Percentiles rank a stretch among this genome's conserved stretches.
Evolutionary conservation across 2,888 invertebrate species (phyloP).

Genomic region (Troides aeacus): DNA sequence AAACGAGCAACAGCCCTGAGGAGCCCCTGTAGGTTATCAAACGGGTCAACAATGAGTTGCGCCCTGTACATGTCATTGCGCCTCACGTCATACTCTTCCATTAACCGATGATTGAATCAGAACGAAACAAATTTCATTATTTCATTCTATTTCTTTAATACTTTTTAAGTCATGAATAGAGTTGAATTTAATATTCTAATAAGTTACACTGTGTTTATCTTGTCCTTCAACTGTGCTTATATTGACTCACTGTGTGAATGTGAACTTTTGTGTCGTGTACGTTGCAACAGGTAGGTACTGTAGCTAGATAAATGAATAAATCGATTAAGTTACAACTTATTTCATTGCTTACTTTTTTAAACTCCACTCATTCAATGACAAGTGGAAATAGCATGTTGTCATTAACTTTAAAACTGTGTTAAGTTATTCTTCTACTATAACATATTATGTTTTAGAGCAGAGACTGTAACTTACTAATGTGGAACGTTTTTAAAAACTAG

Average conservation of each 20-base stretch:
- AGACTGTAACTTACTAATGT: neutral
- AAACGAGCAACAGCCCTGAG: constrained; percentile 18
- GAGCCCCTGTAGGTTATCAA: constrained; percentile 43
- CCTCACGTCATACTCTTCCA: constrained; percentile 42
- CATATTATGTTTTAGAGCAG: neutral
- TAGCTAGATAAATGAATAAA: neutral
- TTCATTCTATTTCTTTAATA: constrained; percentile 4
- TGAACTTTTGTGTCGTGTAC: constrained; percentile 19
- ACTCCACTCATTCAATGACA: neutral
- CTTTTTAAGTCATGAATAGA: constrained; percentile 8
- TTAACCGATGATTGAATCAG: constrained; percentile 31
- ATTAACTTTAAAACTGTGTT: neutral
- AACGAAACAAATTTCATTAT: neutral
- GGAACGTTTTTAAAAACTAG: neutral
- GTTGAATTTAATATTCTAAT: constrained; percentile 3
- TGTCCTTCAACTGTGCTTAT: constrained; percentile 14
- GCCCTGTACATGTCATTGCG: constrained; percentile 34
- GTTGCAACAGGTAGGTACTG: constrained; percentile 15
- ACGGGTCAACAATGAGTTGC: constrained; percentile 47
- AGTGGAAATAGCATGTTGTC: neutral
- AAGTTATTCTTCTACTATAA: neutral
- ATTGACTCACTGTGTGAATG: constrained; percentile 20
- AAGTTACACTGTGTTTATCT: constrained; percentile 7
- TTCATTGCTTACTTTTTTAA: neutral
- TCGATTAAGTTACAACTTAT: neutral